Conservation (phyloP, 2,797 vertebrate species). For the Pseudocheirus occidentalis region DNA sequence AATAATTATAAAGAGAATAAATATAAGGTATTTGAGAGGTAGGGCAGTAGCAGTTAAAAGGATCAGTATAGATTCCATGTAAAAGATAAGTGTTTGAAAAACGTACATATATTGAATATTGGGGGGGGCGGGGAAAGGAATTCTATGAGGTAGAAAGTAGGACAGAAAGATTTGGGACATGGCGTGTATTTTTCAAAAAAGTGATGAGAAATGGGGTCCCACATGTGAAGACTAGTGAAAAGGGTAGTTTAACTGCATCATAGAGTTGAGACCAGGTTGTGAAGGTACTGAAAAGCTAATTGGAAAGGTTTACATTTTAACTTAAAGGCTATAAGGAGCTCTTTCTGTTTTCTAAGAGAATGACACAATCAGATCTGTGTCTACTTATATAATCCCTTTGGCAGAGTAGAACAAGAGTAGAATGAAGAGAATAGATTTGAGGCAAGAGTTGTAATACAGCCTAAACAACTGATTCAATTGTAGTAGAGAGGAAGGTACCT, state of each 20-base stretch:
- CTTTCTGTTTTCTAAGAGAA: background rate
- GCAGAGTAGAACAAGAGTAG: background rate
- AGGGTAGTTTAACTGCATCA: background rate
- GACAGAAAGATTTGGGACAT: background rate
- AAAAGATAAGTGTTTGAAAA: background rate
- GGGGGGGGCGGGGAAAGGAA: no score
- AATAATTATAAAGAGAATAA: background rate
- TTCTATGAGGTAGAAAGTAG: background rate
- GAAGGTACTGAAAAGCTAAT: background rate
- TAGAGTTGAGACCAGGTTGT: background rate
- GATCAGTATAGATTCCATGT: background rate
- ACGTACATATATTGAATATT: background rate
- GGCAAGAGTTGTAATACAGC: background rate
- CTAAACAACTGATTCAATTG: background rate
- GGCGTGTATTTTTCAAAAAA: background rate
- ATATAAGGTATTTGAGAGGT: background rate
- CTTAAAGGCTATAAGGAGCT: background rate
- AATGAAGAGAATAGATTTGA: background rate
- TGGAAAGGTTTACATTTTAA: background rate
- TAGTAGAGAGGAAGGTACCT: background rate
- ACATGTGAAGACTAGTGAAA: background rate
- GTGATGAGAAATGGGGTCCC: background rate
- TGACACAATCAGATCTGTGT: background rate
- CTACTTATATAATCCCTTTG: background rate
- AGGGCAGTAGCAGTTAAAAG: background rate